Conservation (phyloP, 2,797 vertebrate genomes). For the Champsocephalus esox region DNA sequence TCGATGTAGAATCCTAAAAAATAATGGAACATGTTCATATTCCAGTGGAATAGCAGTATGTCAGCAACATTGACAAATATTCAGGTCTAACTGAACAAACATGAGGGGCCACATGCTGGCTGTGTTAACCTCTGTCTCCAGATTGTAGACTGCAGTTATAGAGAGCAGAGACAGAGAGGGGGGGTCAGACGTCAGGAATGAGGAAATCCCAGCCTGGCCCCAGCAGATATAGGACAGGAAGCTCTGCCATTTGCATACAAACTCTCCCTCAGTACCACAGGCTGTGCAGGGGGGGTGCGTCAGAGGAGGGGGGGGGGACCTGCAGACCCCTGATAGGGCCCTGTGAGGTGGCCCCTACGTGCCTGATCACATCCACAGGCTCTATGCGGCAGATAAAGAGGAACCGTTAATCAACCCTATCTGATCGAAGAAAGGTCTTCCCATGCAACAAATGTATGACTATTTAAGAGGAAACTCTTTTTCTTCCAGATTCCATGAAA, state of each 20-base stretch:
- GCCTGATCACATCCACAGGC: conserved; percentile 71
- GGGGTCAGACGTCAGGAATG: conserved; percentile 74
- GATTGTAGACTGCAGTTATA: conserved; percentile 65
- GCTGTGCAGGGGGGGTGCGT: conserved; percentile 45
- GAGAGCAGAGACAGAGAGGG: conserved; percentile 50
- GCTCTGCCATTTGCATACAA: conserved; percentile 68
- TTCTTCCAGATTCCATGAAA: no score
- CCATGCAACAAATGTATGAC: no score
- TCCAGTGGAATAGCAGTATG: conserved; percentile 7
- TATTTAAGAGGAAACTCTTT: no score
- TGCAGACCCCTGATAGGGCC: conserved; percentile 68
- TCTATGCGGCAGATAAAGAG: conserved; percentile 24
- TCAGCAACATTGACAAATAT: conserved; percentile 45
- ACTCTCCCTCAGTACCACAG: conserved; percentile 47
- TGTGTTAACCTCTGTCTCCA: conserved; percentile 69
- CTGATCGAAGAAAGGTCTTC: no score
- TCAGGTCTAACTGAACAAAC: conserved; percentile 45
- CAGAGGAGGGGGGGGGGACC: conserved; percentile 59
- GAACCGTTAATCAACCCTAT: not conserved
- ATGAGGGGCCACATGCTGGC: conserved; percentile 31
- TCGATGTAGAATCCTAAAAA: conserved; percentile 8
- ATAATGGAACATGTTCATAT: conserved; percentile 33
- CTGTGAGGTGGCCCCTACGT: conserved; percentile 62
- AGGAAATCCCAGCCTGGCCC: conserved; percentile 80
- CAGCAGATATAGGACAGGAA: conserved; percentile 75